Conservation (phyloP, 2,888 invertebrate species). For the Philereme transversata region DNA sequence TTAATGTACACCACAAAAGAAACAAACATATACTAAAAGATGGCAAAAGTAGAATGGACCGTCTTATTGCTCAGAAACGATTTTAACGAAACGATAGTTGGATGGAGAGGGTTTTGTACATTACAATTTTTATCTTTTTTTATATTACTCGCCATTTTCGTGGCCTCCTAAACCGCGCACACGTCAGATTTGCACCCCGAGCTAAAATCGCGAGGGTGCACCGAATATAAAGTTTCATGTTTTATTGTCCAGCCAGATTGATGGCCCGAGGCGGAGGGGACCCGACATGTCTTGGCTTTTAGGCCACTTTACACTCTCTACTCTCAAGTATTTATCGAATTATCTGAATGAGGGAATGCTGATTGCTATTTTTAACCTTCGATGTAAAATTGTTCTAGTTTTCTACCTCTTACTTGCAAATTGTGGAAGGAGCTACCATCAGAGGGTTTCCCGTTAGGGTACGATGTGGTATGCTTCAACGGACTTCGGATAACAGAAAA, state of each 20-base stretch:
- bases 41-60: no score
- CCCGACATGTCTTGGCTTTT: slow-evolving; percentile 28
- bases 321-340: slow-evolving; percentile 10
- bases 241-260: slow-evolving; percentile 35
- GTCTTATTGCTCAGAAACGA: no score
- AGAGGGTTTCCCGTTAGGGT: no score
- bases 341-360: slow-evolving; percentile 1
- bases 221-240: slow-evolving; percentile 31
- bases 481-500: no score
- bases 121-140: no score
- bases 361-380: background rate
- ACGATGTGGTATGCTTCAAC: no score
- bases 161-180: slow-evolving; percentile 22
- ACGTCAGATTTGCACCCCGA: slow-evolving; percentile 26
- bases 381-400: no score
- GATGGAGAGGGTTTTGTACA: no score
- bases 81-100: background rate
- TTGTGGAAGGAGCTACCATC: no score
- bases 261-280: slow-evolving; percentile 20
- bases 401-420: no score
- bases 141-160: slow-evolving; percentile 2
- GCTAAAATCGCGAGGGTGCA: slow-evolving; percentile 10
- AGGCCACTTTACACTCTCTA: slow-evolving; percentile 16
- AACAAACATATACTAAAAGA: background rate
- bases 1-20: background rate